These are phyloP conservation scores for Oreohelix idahoensis DNA, from an alignment of 1,140 invertebrate species.

Conservation along the genomic window DNA sequence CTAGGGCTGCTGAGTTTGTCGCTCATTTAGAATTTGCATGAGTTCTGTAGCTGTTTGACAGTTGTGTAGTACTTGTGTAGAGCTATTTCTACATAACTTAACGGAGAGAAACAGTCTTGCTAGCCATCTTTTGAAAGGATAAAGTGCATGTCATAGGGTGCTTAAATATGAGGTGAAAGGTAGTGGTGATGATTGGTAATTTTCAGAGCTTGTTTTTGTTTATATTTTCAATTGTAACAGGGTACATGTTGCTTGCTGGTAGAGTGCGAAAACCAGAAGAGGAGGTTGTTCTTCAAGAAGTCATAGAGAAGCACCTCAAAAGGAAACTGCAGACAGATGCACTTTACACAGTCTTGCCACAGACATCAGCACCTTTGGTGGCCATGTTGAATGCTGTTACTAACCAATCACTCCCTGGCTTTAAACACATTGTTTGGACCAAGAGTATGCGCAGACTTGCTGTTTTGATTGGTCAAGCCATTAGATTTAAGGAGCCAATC, in stretches of 20 bases:
- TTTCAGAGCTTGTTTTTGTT: too few species aligned
- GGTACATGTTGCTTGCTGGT: constrained; percentile 93
- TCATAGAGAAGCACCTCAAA: constrained; percentile 90
- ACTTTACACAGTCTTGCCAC: constrained; percentile 84
- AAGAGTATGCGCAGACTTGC: constrained; percentile 90
- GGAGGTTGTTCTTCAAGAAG: constrained; percentile 80
- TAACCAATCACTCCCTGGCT: constrained; percentile 66
- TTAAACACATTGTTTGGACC: constrained; percentile 94
- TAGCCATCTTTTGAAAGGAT: too few species aligned
- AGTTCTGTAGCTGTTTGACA: too few species aligned
- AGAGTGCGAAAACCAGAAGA: constrained; percentile 90
- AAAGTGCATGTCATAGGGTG: too few species aligned
- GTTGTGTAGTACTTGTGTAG: too few species aligned
- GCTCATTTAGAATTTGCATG: too few species aligned
- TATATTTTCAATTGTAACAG: constrained; percentile 50
- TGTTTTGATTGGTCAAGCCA: constrained; percentile 89
- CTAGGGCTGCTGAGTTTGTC: too few species aligned
- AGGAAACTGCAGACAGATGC: constrained; percentile 81
- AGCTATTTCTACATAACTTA: too few species aligned
- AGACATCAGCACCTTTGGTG: constrained; percentile 85
- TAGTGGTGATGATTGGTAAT: too few species aligned
- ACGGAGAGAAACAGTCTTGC: too few species aligned
- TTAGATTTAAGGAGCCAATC: constrained; percentile 94
- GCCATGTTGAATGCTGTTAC: constrained; percentile 81
- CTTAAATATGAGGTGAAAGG: too few species aligned